phyloP scores from a whole-genome alignment of 2,888 invertebrate genomes.

The Metellina segmentata region DNA sequence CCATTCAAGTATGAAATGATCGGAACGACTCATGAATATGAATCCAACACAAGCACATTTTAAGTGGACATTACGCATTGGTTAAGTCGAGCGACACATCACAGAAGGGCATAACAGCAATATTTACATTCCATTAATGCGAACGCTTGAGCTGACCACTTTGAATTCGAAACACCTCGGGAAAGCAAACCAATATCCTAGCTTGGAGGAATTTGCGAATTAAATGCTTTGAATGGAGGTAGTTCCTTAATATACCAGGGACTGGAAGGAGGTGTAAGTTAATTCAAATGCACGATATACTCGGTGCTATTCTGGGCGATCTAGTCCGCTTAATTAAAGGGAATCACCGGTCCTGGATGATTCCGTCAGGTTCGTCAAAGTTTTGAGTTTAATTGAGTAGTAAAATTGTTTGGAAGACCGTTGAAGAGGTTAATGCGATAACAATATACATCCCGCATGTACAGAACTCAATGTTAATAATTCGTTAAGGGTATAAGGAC shows the following conservation, averaged over 20 bases:
- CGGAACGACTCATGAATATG: background rate
- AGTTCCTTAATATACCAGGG: background rate
- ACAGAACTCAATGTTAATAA: background rate
- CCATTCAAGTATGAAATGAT: background rate
- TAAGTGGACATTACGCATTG: background rate
- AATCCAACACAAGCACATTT: background rate
- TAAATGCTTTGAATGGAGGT: background rate
- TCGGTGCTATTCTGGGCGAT: no score
- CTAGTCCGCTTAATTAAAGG: background rate
- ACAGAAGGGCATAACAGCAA: background rate
- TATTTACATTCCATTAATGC: background rate
- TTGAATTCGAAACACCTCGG: background rate
- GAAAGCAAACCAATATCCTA: background rate
- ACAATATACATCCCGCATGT: background rate
- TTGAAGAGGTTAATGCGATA: background rate
- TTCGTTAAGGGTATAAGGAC: background rate
- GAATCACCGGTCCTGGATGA: background rate
- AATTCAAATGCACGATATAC: no score
- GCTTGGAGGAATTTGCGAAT: background rate
- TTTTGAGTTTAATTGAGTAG: background rate
- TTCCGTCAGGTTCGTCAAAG: background rate
- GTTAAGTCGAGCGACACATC: background rate
- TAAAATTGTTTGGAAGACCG: background rate
- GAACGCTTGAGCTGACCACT: background rate
- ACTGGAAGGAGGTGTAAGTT: background rate